Base-by-base conservation (phyloP, 1,140 invertebrate genomes). In the Procambarus virginalis region DNA sequence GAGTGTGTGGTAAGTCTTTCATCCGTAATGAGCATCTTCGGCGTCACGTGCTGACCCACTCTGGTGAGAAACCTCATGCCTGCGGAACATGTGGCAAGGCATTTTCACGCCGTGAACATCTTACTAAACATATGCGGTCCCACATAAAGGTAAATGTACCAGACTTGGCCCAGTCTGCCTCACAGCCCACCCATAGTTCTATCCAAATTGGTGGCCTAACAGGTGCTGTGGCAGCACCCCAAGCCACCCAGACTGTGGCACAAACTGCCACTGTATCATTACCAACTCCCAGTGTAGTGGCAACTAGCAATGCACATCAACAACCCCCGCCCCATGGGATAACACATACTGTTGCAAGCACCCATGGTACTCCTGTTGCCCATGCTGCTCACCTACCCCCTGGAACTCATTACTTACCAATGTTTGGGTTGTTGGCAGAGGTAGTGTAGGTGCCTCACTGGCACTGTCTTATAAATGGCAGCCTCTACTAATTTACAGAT, bases 1-100 rank as follows among this genome's bases (percentile, higher is more conserved):
- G 96, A 46, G 95, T 96, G 49, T 99, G 98, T 93, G 97, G 96
- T 5, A 96, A 97, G 93, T 97, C 97, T 0, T 98, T 98, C 93
- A 98, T 98, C 58, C 91, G 92, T 9, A 91, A 92, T 49, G 92
- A 92, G 76, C 92, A 92, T 78, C 84, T 92, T n/a, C 89, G 92
- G 45, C 85, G 92, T 45, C 92, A 92, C 55, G 91, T 92, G 22
- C 86, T 92, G 51, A 92, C 92, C 3, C 92, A 92, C 58, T 92
- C 92, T 14, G 92, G 92, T n/a, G 91, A 92, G 94, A 98, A 98
- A 93, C 97, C 97, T 0, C 98, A 98, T 93, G 96, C 97, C 9
- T 99, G 98, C 93, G 96, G 97, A 91, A 95, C 96, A 17, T 93
- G 92, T 79, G 92, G 92, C 10, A 93, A 93, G 78, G 89, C 92